Conservation (phyloP, 2,888 invertebrate genomes). For the Cabera pusaria region DNA sequence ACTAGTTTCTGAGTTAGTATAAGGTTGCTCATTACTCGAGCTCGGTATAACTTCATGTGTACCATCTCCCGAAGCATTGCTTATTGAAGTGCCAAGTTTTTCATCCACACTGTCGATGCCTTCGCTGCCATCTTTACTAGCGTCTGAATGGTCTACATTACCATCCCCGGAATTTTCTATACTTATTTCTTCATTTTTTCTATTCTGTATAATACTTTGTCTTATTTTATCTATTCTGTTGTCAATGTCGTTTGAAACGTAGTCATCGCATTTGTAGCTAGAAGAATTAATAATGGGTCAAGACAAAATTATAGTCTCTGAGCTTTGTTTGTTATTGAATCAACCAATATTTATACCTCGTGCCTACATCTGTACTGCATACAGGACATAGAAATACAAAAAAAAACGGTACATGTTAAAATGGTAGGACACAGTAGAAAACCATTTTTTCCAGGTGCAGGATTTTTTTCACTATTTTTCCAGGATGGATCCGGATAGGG, state of each 20-base stretch:
- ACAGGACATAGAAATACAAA: too few relatives aligned
- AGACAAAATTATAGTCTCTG: too few relatives aligned
- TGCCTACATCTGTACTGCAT: too few relatives aligned
- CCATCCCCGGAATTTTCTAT: conserved; percentile 46
- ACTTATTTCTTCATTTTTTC: conserved; percentile 42
- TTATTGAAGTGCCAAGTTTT: conserved; percentile 35
- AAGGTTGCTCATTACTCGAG: conserved; percentile 45
- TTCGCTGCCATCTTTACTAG: conserved; percentile 46
- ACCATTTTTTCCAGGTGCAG: too few relatives aligned
- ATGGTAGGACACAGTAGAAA: too few relatives aligned
- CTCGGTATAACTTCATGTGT: conserved; percentile 38
- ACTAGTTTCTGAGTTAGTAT: conserved; percentile 42
- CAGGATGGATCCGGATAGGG: too few relatives aligned
- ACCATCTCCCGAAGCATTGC: conserved; percentile 42
- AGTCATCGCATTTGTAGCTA: conserved; percentile 92
- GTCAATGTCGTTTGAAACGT: conserved; percentile 88
- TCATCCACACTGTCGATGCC: conserved; percentile 36
- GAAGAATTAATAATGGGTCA: too few relatives aligned
- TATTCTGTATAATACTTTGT: conserved; percentile 65
- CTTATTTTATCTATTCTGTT: conserved; percentile 83
- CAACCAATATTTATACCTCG: too few relatives aligned
- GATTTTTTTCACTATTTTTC: too few relatives aligned
- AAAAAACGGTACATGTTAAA: too few relatives aligned
- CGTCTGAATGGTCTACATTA: conserved; percentile 47
- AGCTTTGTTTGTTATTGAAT: too few relatives aligned